phyloP scores from a whole-genome alignment of 2,888 invertebrate genomes.

The Exocentrus adspersus region DNA sequence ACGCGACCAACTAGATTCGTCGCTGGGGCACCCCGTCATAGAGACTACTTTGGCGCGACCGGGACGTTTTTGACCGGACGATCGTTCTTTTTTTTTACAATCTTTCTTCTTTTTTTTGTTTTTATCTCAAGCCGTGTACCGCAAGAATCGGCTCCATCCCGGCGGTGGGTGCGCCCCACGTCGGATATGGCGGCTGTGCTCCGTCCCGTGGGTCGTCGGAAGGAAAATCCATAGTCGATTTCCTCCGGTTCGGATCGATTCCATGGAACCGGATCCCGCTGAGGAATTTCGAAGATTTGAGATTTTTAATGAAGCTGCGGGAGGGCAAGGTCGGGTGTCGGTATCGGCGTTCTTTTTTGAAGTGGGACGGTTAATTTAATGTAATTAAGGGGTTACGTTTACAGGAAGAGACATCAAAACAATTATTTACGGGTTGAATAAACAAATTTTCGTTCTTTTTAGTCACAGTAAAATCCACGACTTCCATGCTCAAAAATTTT shows the following conservation, averaged over 20 bases:
- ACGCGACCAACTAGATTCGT: conserved; percentile 23
- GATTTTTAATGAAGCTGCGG: conserved; percentile 40
- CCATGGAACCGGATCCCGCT: conserved; percentile 29
- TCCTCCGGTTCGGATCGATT: conserved; percentile 38
- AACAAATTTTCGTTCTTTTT: too few species aligned
- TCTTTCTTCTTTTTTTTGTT: too few species aligned
- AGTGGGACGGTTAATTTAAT: too few species aligned
- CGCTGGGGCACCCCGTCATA: conserved; percentile 44
- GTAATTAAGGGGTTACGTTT: too few species aligned
- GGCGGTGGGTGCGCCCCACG: conserved; percentile 31
- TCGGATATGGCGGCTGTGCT: conserved; percentile 25
- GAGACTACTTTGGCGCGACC: conserved; percentile 48
- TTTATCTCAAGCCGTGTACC: conserved; percentile 37
- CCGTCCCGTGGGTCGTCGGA: conserved; percentile 22
- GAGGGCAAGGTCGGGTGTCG: conserved; percentile 32
- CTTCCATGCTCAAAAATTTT: too few species aligned
- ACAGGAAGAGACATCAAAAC: too few species aligned
- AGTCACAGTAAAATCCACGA: too few species aligned
- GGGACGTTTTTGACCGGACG: conserved; percentile 57
- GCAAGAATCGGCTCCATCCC: conserved; percentile 45
- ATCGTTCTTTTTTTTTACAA: conserved; percentile 54
- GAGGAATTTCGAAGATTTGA: conserved; percentile 39
- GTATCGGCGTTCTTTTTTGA: conserved; percentile 16
- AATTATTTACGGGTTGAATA: too few species aligned
- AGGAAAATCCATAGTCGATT: conserved; percentile 25